These are phyloP conservation scores for Edolisoma coerulescens DNA, from an alignment of 2,113 vertebrate species.

Conservation along the genomic window DNA sequence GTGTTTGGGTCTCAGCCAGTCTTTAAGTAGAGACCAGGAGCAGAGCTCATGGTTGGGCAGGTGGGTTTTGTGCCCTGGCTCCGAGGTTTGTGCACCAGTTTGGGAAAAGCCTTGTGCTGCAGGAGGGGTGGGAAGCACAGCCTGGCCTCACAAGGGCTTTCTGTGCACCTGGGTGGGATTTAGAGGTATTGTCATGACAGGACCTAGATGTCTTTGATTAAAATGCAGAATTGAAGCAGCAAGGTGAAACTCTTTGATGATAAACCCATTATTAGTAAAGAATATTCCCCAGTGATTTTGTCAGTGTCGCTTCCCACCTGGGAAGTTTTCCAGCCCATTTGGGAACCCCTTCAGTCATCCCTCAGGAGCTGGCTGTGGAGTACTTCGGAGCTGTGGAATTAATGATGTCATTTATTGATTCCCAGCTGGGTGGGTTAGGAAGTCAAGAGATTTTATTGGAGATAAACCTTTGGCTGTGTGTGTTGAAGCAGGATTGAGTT, in stretches of 20 bases:
- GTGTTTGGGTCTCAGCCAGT: not conserved
- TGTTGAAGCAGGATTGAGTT: not conserved
- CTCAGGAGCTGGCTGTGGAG: not conserved
- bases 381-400: not conserved
- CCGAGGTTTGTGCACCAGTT: not conserved
- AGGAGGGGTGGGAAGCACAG: not conserved
- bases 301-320: not conserved
- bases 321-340: not conserved
- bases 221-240: not conserved
- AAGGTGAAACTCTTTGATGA: not conserved
- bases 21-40: not conserved
- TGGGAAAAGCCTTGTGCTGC: not conserved
- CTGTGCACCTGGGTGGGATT: not conserved
- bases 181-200: not conserved
- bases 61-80: not conserved
- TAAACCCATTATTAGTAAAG: not conserved
- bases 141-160: not conserved
- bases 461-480: not conserved
- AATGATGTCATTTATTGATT: not conserved
- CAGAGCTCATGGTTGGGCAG: not conserved
- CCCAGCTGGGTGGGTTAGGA: not conserved
- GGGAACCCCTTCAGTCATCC: not conserved
- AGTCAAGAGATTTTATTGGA: not conserved
- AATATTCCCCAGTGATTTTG: not conserved
- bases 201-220: not conserved